Percentiles rank a stretch among this genome's conserved stretches.
phyloP scores from a whole-genome alignment of 2,113 vertebrate genomes.

The Amblyornis subalaris region DNA sequence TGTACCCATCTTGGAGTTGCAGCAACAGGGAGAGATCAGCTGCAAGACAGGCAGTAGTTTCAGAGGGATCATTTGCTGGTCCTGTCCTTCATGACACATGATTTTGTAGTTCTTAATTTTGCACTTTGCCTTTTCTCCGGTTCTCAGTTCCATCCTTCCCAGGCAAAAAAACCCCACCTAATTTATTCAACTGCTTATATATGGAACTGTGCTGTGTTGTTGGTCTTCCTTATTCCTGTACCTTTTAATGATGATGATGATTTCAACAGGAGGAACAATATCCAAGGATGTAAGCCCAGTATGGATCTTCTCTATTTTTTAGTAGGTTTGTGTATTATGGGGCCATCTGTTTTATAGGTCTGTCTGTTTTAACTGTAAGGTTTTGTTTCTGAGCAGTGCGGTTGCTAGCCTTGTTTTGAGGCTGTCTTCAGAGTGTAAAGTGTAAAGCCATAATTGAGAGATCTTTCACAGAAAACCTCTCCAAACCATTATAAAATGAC shows the following conservation, averaged over 20 bases:
- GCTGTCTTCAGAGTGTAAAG: background rate
- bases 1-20: background rate
- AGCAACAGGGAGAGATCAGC: background rate
- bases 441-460: background rate
- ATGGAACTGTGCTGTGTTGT: background rate
- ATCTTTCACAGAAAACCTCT: background rate
- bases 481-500: background rate
- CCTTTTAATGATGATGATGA: background rate
- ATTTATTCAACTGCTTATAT: background rate
- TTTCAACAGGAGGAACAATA: background rate
- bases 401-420: background rate
- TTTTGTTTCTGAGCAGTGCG: background rate
- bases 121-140: background rate
- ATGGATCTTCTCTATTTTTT: background rate
- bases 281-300: background rate
- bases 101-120: background rate
- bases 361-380: background rate
- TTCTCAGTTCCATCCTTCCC: background rate
- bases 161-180: background rate
- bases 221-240: background rate
- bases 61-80: background rate
- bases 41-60: background rate
- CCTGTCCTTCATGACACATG: accelerated
- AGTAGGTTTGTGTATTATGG: accelerated
- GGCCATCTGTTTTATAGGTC: background rate